Evolutionary conservation across 2,888 invertebrate species (phyloP), one percentile per base, ranked within the genome.

Genomic region (Latheticus oryzae): DNA sequence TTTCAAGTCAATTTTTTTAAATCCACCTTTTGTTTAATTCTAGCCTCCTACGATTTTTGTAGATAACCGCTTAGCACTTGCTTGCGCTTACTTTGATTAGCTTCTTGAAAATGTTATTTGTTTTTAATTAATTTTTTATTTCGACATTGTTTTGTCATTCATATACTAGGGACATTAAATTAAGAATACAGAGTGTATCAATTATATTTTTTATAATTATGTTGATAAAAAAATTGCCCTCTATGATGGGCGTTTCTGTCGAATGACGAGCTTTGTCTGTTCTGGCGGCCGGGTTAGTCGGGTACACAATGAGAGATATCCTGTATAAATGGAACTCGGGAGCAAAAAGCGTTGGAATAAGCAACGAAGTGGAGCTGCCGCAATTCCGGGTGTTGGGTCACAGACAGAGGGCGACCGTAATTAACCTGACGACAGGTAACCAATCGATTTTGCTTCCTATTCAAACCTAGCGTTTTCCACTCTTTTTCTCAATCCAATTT

Each of bases 221-320:
- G n/a, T n/a, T n/a, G n/a, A n/a, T n/a, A n/a, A n/a, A n/a, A n/a
- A n/a, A n/a, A n/a, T n/a, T n/a, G n/a, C n/a, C n/a, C n/a, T n/a
- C n/a, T n/a, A 40, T 38, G 50, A 43, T 43, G 43, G 28, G 33
- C 35, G 48, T 32, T 28, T 45, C 70, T 75, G 72, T 73, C 73
- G 75, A 76, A 76, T 76, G 76, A 76, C 76, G 71, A 76, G 78
- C 76, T 78, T 78, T 79, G 74, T 79, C 76, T 78, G 78, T 79
- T 78, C 72, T 77, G 78, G 78, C 74, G 76, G 76, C 77, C 76
- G 76, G 76, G 73, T 58, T 76, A 94, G 94, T 94, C 90, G 94
- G 94, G 87, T 94, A 94, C 90, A 94, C 94, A 86, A 94, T 93
- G 93, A 90, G 90, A 87, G 94, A 94, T 88, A 94, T 95, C 86